Base-by-base conservation (phyloP, 2,113 vertebrate species). In the Chaetura pelagica region DNA sequence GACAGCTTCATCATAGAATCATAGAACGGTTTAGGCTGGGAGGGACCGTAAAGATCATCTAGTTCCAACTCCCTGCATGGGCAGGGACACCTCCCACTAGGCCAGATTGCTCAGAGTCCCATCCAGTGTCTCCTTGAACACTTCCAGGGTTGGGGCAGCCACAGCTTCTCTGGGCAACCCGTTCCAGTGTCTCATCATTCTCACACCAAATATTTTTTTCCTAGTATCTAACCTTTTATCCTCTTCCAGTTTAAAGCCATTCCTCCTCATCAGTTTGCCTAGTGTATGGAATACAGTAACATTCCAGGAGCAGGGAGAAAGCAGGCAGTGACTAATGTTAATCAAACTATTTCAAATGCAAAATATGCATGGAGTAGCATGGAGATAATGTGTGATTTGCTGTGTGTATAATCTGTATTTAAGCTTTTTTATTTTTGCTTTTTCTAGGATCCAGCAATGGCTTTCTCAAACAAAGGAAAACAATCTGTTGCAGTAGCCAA, bases 311-410 rank as follows among this genome's bases (percentile, higher is more conserved):
- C 46, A 48, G 40, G 71, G 57, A 62, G 52, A 29, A 63, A 40
- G 27, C 2, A 26, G 38, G 35, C 26, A 52, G 20, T 21, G 34
- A 69, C 19, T 17, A 21, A 20, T 0, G 0, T 79, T n/a, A 42
- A 48, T 57, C 16, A 27, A 58, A 62, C 26, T 10, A 52, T 34
- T 62, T 87, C 16, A 72, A 54, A 67, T 15, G 11, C 1, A 1
- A 22, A 67, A 20, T 20, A 7, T 2, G 23, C 16, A 42, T 1
- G 5, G 23, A 73, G 35, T 1, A 22, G 55, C 44, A 0, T 6
- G 44, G 44, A 42, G 14, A 52, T 24, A 32, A 61, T 20, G 49
- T 18, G 21, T 44, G 30, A 26, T 46, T 48, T 1, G 3, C 63
- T 15, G 2, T 3, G 17, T 17, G 34, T 8, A 4, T 27, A n/a